Conservation (phyloP, 2,797 vertebrate genomes). For the Serranus cabrilla region DNA sequence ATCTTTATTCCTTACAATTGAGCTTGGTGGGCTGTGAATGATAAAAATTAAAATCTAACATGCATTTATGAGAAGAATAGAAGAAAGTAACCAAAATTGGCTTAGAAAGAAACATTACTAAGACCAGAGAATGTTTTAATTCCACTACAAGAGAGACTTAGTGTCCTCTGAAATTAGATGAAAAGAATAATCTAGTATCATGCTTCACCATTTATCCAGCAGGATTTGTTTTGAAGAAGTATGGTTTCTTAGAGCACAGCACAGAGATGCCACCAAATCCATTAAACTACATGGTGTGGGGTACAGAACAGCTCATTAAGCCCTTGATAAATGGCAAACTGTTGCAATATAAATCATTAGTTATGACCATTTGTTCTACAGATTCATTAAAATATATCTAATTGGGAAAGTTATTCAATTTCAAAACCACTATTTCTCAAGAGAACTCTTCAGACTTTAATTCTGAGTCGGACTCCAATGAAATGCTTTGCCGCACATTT, state of each 20-base stretch:
- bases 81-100: too few species aligned
- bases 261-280: constrained; percentile 9
- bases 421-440: constrained; percentile 11
- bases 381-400: constrained; percentile 22
- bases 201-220: not conserved
- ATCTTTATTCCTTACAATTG: too few species aligned
- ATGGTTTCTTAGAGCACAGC: not conserved
- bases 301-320: constrained; percentile 29
- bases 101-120: too few species aligned
- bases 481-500: too few species aligned
- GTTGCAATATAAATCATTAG: constrained; percentile 19
- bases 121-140: too few species aligned
- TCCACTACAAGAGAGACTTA: too few species aligned
- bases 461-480: too few species aligned
- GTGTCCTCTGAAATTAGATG: too few species aligned
- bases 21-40: too few species aligned
- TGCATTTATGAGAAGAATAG: too few species aligned
- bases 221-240: not conserved
- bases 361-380: constrained; percentile 14
- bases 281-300: constrained; percentile 3
- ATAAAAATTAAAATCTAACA: too few species aligned
- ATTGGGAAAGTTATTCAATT: constrained; percentile 19
- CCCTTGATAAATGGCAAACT: constrained; percentile 18
- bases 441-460: not conserved
- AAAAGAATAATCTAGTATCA: too few species aligned